Percentiles rank a stretch among this genome's conserved stretches.
Evolutionary conservation across 2,888 invertebrate species (phyloP).

Genomic region (Microctonus aethiopoides): DNA sequence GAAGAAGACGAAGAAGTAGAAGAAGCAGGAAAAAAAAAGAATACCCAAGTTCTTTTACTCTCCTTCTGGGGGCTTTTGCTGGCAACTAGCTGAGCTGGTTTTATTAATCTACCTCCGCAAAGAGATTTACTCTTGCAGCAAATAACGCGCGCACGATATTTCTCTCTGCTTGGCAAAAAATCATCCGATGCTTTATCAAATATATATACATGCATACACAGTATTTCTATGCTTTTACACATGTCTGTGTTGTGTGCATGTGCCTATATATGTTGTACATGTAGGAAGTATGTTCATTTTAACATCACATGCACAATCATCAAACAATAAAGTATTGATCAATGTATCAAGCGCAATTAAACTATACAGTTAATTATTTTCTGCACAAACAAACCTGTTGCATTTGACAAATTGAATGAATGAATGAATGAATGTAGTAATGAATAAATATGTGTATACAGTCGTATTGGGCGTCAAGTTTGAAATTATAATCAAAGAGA

Average conservation of each 20-base stretch:
- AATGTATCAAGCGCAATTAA: background rate
- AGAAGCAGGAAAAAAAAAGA: background rate
- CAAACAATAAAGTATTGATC: constrained; percentile 1
- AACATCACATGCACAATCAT: background rate
- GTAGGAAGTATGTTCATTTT: background rate
- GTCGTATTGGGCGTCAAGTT: background rate
- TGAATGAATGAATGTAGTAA: no score
- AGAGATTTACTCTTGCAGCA: constrained; percentile 44
- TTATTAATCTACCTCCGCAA: constrained; percentile 62
- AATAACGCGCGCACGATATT: constrained; percentile 28
- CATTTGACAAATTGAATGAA: background rate
- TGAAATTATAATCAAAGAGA: background rate
- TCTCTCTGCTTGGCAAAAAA: constrained; percentile 1
- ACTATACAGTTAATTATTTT: background rate
- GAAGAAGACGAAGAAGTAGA: background rate
- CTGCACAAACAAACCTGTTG: background rate
- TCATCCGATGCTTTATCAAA: background rate
- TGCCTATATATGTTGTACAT: no score
- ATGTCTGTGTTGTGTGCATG: no score
- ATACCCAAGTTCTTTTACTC: constrained; percentile 15
- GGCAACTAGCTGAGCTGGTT: constrained; percentile 60
- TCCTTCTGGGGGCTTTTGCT: constrained; percentile 40
- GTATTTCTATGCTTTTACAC: no score
- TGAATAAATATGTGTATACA: background rate
- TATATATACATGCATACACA: background rate